Percentiles rank a stretch among this genome's conserved stretches.
These are phyloP conservation scores for Urocitellus parryii DNA, from an alignment of 2,113 vertebrate genomes.

Conservation along the genomic window DNA sequence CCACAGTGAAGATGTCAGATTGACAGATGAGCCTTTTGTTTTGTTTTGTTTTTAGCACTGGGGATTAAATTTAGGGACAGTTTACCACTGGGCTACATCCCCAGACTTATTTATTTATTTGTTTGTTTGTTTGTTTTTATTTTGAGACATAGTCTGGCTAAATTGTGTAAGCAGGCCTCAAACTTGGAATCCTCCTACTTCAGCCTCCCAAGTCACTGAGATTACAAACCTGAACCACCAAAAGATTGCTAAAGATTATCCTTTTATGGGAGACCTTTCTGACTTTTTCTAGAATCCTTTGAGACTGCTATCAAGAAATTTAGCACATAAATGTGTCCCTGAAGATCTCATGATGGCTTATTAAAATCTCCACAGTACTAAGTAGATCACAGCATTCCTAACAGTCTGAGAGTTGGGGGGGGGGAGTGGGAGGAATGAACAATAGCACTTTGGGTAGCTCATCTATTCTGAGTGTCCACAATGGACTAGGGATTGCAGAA, in stretches of 20 bases:
- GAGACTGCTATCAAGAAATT: constrained; percentile 54
- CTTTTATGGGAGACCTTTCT: constrained; percentile 25
- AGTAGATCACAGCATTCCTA: neutral
- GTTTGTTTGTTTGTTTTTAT: no score
- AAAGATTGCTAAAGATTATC: neutral
- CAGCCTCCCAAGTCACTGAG: no score
- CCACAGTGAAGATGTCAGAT: neutral
- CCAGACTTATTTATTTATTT: no score
- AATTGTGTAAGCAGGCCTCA: no score
- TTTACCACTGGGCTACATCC: no score
- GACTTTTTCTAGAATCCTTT: neutral
- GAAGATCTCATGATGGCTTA: neutral
- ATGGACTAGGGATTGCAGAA: neutral
- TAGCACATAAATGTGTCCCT: neutral
- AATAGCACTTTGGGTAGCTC: neutral
- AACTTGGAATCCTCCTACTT: no score
- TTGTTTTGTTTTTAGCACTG: no score
- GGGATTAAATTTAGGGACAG: no score
- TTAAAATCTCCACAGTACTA: constrained; percentile 15
- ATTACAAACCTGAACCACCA: no score
- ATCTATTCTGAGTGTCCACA: neutral
- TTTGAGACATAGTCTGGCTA: no score
- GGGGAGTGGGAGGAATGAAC: neutral
- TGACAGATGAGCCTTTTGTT: neutral
- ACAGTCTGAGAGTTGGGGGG: neutral